Base-by-base conservation (phyloP, 2,113 vertebrate genomes). In the Limanda limanda region DNA sequence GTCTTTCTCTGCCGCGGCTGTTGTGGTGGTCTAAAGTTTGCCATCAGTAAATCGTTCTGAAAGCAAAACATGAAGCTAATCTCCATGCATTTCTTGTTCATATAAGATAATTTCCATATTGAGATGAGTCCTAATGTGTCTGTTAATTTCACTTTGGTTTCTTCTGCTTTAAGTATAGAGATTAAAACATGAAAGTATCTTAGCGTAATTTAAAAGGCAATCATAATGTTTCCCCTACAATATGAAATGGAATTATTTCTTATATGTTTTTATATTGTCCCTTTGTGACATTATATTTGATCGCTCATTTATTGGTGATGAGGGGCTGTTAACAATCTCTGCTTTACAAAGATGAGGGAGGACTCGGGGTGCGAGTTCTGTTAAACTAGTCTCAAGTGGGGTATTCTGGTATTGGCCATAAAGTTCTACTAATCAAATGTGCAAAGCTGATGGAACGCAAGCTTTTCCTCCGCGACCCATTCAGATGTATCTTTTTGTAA, bases 341-440 rank as follows among this genome's bases (percentile, higher is more conserved):
- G 57, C 59, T 84, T 79, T 68, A 76, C 60, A 83, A 69, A 75
- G 48, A 65, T 58, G 31, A 63, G 45, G 48, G 31, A 80, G 51
- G 61, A 58, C 12, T 59, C 52, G 74, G 78, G 81, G 72, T 37
- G 59, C 57, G 59, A 45, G 78, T 76, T 76, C 70, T 45, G 31
- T 60, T 27, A 31, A 85, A 85, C 76, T 83, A 66, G 66, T 89
- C 87, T 81, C 80, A 14, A 70, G 80, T 79, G 83, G 74, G 68
- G 68, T 17, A 60, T 79, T 83, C 62, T 35, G 56, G 24, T 12
- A 12, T 76, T 59, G 76, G 81, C 65, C 47, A 27, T 82, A 84
- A 86, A 84, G 63, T 69, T 65, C 25, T 40, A 37, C 74, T 68
- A 79, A 70, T 78, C 48, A 71, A 82, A 86, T 57, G 65, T 86